Evolutionary conservation across 1,140 invertebrate genomes (phyloP).

Genomic region (Aporrectodea caliginosa): DNA sequence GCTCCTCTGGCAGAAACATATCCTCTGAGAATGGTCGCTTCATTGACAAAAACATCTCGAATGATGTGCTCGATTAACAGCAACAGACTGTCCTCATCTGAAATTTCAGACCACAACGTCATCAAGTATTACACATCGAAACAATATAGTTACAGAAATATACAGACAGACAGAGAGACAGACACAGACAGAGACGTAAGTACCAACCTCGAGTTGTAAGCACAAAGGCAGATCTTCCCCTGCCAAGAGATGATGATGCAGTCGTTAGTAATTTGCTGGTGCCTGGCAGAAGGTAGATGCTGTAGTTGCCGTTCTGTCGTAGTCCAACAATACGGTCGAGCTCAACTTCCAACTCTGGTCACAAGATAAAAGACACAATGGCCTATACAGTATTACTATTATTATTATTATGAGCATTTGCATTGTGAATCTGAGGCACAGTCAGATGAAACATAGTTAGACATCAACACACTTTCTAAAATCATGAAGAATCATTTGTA

Average conservation of each 20-base stretch:
- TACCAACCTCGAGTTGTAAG: neutral
- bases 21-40: constrained; percentile 36
- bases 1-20: constrained; percentile 36
- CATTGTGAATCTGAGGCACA: too few relatives aligned
- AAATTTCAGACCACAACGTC: too few relatives aligned
- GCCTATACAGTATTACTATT: too few relatives aligned
- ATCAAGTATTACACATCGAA: too few relatives aligned
- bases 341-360: neutral
- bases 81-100: constrained; percentile 22
- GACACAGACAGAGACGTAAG: too few relatives aligned
- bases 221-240: neutral
- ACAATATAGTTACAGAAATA: too few relatives aligned
- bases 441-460: too few relatives aligned
- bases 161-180: too few relatives aligned
- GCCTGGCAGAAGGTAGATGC: neutral
- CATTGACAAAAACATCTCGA: constrained; percentile 37
- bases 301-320: neutral
- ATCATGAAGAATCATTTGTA: too few relatives aligned
- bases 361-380: too few relatives aligned
- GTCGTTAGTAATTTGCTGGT: neutral
- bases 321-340: neutral
- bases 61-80: constrained; percentile 24
- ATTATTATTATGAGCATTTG: too few relatives aligned
- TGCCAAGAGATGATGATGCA: neutral
- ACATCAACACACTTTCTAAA: too few relatives aligned